Evolutionary conservation across 2,888 invertebrate genomes (phyloP).

Genomic region (Phragmatobia fuliginosa): DNA sequence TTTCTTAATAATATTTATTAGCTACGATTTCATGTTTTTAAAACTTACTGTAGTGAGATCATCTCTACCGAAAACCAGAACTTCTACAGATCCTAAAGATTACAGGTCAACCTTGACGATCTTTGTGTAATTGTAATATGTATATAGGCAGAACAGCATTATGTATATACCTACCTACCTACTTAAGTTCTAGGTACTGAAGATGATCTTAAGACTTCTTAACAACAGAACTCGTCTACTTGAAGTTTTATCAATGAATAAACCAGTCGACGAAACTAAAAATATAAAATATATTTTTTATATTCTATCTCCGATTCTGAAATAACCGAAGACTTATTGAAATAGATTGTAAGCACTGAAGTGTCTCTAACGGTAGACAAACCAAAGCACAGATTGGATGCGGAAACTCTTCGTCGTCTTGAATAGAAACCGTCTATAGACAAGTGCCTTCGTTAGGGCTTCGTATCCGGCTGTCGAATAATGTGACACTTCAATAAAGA

Average conservation of each 20-base stretch:
- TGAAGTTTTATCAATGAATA: neutral
- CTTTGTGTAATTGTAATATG: too few species aligned
- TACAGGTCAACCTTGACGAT: too few species aligned
- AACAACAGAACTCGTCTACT: neutral
- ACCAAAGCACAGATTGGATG: constrained; percentile 3
- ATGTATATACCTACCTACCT: too few species aligned
- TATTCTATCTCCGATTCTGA: neutral
- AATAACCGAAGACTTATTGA: constrained; percentile 1
- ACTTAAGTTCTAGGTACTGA: neutral
- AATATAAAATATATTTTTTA: neutral
- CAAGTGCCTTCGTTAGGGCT: constrained; percentile 18
- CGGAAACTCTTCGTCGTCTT: constrained; percentile 5
- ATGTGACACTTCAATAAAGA: neutral
- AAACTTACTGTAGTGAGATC: neutral
- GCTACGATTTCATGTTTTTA: neutral
- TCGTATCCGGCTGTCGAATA: constrained; percentile 1
- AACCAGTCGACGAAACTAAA: neutral
- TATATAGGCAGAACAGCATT: too few species aligned
- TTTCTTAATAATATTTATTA: neutral
- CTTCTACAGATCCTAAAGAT: neutral
- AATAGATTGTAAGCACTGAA: constrained; percentile 5
- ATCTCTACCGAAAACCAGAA: neutral
- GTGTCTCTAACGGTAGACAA: constrained; percentile 14
- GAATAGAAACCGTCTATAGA: constrained; percentile 6
- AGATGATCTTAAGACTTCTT: neutral